A percentile compares a stretch with the other conserved stretches of the same genome.
These are phyloP conservation scores for Pseudopipra pipra DNA, from an alignment of 2,113 vertebrate species.

Conservation along the genomic window DNA sequence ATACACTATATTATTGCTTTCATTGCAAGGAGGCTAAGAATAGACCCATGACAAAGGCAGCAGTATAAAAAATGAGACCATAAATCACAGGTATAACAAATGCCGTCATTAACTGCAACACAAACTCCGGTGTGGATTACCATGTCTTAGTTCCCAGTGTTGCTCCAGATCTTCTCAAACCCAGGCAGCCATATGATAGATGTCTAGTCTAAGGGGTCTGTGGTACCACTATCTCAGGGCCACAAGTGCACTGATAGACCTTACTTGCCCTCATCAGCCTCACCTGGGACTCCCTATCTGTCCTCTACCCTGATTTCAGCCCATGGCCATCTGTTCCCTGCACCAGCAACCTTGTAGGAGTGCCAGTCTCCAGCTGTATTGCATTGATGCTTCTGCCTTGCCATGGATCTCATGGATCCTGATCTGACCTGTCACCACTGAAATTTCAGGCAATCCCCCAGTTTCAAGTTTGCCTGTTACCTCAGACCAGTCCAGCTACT, in stretches of 20 bases:
- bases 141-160: background rate
- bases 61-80: background rate
- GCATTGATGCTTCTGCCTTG: background rate
- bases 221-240: background rate
- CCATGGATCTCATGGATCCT: background rate
- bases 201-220: background rate
- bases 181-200: fast-evolving
- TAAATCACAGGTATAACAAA: background rate
- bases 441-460: background rate
- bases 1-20: background rate
- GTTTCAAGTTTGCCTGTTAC: background rate
- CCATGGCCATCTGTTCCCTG: background rate
- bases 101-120: background rate
- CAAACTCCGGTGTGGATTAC: background rate
- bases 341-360: background rate
- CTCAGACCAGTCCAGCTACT: background rate
- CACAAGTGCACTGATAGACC: background rate
- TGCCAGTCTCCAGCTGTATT: fast-evolving
- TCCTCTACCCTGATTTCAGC: background rate
- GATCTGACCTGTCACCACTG: background rate
- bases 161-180: background rate
- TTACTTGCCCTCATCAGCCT: background rate
- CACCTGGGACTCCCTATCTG: fast-evolving
- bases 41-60: background rate
- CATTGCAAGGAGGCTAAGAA: background rate